Conservation (phyloP, 2,113 vertebrate genomes). For the Corythaixoides concolor region DNA sequence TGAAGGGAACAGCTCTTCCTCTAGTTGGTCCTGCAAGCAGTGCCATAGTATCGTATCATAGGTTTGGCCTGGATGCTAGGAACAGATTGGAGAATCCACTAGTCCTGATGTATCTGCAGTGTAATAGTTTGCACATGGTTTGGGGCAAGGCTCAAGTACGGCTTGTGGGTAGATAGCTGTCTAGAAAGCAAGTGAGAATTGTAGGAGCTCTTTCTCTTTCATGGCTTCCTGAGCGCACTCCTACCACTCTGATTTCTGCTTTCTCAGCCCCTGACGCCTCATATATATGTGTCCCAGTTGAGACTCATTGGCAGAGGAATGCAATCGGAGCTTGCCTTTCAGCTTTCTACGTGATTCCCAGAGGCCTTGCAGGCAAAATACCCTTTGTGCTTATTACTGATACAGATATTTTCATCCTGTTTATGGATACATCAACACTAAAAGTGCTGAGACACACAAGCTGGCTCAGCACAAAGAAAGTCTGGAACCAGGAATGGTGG, state of each 20-base stretch:
- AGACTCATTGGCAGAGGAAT: neutral
- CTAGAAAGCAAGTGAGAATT: neutral
- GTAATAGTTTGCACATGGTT: neutral
- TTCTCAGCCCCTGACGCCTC: neutral
- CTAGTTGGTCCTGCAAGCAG: neutral
- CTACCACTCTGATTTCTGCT: neutral
- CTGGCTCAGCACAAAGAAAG: neutral
- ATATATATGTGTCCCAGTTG: neutral
- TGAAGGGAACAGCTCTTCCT: neutral
- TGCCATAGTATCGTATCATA: neutral
- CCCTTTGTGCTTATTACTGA: neutral
- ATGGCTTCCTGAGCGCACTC: neutral
- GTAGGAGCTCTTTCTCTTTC: neutral
- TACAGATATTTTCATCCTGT: neutral
- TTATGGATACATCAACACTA: neutral
- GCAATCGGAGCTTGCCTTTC: conserved; percentile 7
- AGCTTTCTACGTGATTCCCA: neutral
- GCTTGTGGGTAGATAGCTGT: neutral
- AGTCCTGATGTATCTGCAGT: neutral
- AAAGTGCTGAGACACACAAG: neutral
- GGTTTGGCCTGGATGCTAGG: neutral
- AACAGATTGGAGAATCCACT: neutral
- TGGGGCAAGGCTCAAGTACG: neutral
- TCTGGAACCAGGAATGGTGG: neutral
- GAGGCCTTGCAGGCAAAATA: conserved; percentile 7